Percentiles rank a stretch among this genome's conserved stretches.
Evolutionary conservation across 2,797 vertebrate species (phyloP).

Genomic region (Setipinna tenuifilis): DNA sequence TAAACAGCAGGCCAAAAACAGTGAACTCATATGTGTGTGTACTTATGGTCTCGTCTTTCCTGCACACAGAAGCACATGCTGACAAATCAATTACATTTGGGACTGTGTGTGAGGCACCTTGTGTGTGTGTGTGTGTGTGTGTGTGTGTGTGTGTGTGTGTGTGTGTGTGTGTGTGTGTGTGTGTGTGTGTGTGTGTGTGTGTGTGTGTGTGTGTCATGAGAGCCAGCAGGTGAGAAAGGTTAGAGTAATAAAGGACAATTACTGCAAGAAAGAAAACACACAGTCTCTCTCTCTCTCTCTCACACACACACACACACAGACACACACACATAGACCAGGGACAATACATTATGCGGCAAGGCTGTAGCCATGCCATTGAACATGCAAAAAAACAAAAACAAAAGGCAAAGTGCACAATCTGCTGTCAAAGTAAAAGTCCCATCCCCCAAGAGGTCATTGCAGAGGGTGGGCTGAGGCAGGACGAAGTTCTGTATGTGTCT

Average conservation of each 20-base stretch:
- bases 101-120: not conserved
- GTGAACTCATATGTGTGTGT: not conserved
- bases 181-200: not conserved
- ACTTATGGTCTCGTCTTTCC: not conserved
- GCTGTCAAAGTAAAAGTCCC: constrained; percentile 7
- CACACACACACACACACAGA: not conserved
- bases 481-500: not conserved
- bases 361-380: not conserved
- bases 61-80: not conserved
- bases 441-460: not conserved
- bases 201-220: not conserved
- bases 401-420: not conserved
- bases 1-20: not conserved
- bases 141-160: constrained; percentile 26
- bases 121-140: not conserved
- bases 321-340: not conserved
- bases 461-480: not conserved
- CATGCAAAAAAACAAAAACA: not conserved
- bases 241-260: constrained; percentile 51
- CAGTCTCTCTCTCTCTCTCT: too few relatives aligned
- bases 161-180: constrained; percentile 42
- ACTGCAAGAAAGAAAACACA: not conserved
- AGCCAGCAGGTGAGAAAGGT: constrained; percentile 26
- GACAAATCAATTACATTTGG: too few relatives aligned
- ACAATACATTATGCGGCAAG: not conserved